These are phyloP conservation scores for Aurelia sp. DNA, from an alignment of 30 jellyfish, hydroid and myxozoan species.

Conservation along the genomic window DNA sequence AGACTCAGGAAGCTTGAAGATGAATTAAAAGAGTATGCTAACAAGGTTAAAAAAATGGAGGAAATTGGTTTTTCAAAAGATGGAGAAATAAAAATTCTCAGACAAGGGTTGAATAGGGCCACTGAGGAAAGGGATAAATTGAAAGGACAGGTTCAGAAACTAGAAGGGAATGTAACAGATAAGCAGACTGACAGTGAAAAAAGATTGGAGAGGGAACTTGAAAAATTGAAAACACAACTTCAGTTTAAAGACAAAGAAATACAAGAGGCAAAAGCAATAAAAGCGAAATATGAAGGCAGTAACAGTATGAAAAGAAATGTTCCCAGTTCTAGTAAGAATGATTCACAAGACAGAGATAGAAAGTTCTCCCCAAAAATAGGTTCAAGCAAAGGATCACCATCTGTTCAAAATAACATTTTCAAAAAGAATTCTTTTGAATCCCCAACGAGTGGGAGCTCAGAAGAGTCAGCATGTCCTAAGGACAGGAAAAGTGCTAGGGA, in stretches of 20 bases:
- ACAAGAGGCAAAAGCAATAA: slow-evolving; percentile 49
- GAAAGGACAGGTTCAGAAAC: slow-evolving; percentile 30
- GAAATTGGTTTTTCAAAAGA: slow-evolving; percentile 69
- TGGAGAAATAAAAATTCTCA: slow-evolving; percentile 90
- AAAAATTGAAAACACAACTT: slow-evolving; percentile 82
- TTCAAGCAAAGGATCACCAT: slow-evolving; percentile 3
- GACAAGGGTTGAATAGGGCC: slow-evolving; percentile 63
- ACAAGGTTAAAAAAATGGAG: slow-evolving; percentile 43
- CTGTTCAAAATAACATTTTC: slow-evolving; percentile 1
- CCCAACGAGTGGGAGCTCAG: slow-evolving; percentile 6
- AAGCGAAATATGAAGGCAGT: slow-evolving; percentile 23
- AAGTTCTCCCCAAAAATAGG: neutral
- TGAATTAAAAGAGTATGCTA: slow-evolving; percentile 40
- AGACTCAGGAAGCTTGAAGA: slow-evolving; percentile 16
- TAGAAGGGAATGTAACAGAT: slow-evolving; percentile 39
- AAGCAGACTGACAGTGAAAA: slow-evolving; percentile 78
- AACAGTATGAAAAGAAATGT: neutral
- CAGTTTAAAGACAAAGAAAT: slow-evolving; percentile 87
- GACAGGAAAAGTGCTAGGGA: too few species aligned
- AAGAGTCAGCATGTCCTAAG: too few species aligned
- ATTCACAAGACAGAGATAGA: neutral
- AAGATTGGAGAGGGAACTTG: slow-evolving; percentile 66
- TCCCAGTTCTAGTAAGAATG: too few species aligned
- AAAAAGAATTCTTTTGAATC: slow-evolving; percentile 19
- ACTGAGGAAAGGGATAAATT: slow-evolving; percentile 62